phyloP scores from a whole-genome alignment of 2,888 invertebrate genomes.

The Chydorus sphaericus region DNA sequence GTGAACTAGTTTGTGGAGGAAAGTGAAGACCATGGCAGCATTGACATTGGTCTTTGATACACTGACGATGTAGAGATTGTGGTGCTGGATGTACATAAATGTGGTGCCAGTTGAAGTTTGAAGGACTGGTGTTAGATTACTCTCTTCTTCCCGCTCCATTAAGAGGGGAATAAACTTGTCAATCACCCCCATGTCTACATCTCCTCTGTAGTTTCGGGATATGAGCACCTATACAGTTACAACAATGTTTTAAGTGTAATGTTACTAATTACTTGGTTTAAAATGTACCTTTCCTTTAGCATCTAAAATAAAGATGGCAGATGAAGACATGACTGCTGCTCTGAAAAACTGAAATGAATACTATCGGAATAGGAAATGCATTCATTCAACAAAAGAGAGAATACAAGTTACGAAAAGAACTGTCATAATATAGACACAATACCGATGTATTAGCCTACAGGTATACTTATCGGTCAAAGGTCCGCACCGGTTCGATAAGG shows the following conservation, averaged over 20 bases:
- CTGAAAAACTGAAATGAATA: background rate
- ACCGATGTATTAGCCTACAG: too few species aligned
- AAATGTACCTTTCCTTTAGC: conserved; percentile 73
- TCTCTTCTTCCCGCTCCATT: conserved; percentile 96
- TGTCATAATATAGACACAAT: too few species aligned
- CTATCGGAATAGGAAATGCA: too few species aligned
- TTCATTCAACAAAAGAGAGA: too few species aligned
- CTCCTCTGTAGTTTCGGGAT: conserved; percentile 92
- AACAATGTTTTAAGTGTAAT: background rate
- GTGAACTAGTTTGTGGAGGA: conserved; percentile 91
- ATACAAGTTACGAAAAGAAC: too few species aligned
- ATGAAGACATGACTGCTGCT: conserved; percentile 93
- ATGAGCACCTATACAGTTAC: conserved; percentile 56
- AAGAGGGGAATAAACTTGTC: conserved; percentile 96
- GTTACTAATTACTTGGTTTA: background rate
- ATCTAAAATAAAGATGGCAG: conserved; percentile 89
- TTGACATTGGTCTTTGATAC: conserved; percentile 95
- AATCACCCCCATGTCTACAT: conserved; percentile 87
- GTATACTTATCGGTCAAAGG: too few species aligned
- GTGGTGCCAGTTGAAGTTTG: conserved; percentile 72
- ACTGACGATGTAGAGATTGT: conserved; percentile 93
- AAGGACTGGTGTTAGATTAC: conserved; percentile 75
- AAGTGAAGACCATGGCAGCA: conserved; percentile 86
- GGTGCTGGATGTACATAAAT: conserved; percentile 93
- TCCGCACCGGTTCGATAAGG: too few species aligned